Evolutionary conservation across 2,797 vertebrate genomes (phyloP).

Genomic region (Myripristis jacobus): DNA sequence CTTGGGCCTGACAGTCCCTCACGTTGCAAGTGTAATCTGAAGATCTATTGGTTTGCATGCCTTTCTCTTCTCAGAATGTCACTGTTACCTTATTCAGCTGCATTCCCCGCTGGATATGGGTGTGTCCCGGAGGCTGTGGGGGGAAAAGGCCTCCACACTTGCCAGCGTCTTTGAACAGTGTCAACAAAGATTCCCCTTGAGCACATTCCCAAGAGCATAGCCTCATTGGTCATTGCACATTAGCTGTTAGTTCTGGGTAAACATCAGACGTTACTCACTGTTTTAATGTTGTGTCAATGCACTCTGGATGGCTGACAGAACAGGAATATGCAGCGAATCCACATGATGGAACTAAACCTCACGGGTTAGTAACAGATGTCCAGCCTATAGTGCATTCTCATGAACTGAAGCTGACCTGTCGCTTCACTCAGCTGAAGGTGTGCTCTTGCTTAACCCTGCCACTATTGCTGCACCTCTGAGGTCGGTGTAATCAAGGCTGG

Average conservation of each 20-base stretch:
- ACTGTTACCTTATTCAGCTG: slow-evolving; percentile 43
- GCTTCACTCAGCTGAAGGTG: not conserved
- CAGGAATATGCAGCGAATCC: not conserved
- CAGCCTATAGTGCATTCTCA: slow-evolving; percentile 30
- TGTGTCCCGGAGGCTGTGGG: slow-evolving; percentile 32
- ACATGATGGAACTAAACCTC: slow-evolving; percentile 2
- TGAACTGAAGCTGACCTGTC: slow-evolving; percentile 9
- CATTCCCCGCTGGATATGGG: slow-evolving; percentile 43
- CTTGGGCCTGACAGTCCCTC: slow-evolving; percentile 12
- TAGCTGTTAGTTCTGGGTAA: slow-evolving; percentile 24
- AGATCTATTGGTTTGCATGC: not conserved
- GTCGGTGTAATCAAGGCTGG: slow-evolving; percentile 12
- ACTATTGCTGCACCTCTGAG: slow-evolving; percentile 29
- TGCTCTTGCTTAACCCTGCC: slow-evolving; percentile 27
- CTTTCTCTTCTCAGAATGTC: slow-evolving; percentile 48
- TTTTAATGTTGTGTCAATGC: not conserved
- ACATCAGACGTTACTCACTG: slow-evolving; percentile 17
- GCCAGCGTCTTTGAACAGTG: slow-evolving; percentile 34
- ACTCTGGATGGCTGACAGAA: not conserved
- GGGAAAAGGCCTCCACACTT: slow-evolving; percentile 20
- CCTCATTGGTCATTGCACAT: slow-evolving; percentile 16
- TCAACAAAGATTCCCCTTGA: slow-evolving; percentile 46
- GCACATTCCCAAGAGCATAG: slow-evolving; percentile 21
- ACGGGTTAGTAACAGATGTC: not conserved
- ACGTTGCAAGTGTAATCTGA: slow-evolving; percentile 5